phyloP scores from a whole-genome alignment of 2,888 invertebrate genomes.

The Morinoia aosen region DNA sequence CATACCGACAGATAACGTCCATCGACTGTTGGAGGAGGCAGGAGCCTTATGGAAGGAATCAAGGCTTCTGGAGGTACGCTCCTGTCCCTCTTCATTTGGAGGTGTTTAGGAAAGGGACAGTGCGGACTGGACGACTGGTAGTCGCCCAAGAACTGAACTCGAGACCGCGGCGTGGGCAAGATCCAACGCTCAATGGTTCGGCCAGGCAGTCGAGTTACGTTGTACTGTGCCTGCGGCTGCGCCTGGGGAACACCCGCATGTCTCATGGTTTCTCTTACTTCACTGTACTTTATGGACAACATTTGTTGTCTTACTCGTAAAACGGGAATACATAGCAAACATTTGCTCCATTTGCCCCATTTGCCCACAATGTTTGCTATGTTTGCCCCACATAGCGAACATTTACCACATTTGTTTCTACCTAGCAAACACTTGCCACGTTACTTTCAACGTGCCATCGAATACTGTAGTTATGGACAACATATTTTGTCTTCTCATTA shows the following conservation, averaged over 20 bases:
- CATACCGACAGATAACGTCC: slow-evolving; percentile 30
- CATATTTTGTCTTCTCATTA: too few relatives aligned
- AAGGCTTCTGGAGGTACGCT: slow-evolving; percentile 36
- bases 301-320: too few relatives aligned
- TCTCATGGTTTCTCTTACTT: not conserved
- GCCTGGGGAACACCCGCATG: not conserved
- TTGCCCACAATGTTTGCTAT: too few relatives aligned
- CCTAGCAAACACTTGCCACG: too few relatives aligned
- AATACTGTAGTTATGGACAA: too few relatives aligned
- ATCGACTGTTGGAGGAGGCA: slow-evolving; percentile 21
- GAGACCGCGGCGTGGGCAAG: slow-evolving; percentile 30
- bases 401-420: too few relatives aligned
- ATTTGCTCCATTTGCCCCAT: too few relatives aligned
- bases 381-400: too few relatives aligned
- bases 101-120: slow-evolving; percentile 33
- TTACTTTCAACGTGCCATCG: too few relatives aligned
- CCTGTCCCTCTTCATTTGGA: not conserved
- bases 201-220: slow-evolving; percentile 15
- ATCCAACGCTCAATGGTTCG: slow-evolving; percentile 39
- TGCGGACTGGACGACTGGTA: slow-evolving; percentile 46
- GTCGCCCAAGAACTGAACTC: slow-evolving; percentile 39
- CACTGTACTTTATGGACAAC: not conserved
- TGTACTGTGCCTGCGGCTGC: slow-evolving; percentile 35
- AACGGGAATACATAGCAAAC: too few relatives aligned
- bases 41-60: not conserved